Evolutionary conservation across 2,113 vertebrate genomes (phyloP).

Genomic region (Scomber colias): DNA sequence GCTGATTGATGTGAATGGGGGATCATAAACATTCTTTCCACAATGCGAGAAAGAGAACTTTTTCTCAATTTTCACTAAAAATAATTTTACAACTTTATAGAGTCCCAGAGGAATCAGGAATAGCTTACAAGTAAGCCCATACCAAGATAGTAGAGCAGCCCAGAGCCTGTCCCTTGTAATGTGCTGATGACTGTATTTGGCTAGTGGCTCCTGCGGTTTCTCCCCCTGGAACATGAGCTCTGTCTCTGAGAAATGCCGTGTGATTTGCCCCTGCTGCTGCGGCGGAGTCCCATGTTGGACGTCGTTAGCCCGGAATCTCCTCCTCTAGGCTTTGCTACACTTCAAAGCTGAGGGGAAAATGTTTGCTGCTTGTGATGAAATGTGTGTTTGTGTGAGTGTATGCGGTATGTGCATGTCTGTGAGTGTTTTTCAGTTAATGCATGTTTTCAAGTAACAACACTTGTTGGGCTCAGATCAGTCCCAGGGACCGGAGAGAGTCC

Average conservation of each 20-base stretch:
- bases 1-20: constrained; percentile 31
- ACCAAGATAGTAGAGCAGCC: constrained; percentile 36
- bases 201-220: constrained; percentile 72
- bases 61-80: constrained; percentile 2
- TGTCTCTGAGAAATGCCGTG: constrained; percentile 51
- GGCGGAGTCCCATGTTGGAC: constrained; percentile 62
- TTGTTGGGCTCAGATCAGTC: constrained; percentile 35
- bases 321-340: constrained; percentile 53
- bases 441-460: constrained; percentile 68
- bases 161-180: constrained; percentile 48
- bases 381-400: constrained; percentile 37
- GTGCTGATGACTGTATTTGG: constrained; percentile 75
- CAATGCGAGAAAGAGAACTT: constrained; percentile 19
- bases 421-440: constrained; percentile 31
- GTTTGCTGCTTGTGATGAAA: constrained; percentile 64
- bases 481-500: constrained; percentile 65
- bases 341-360: constrained; percentile 66
- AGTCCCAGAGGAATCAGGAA: constrained; percentile 31
- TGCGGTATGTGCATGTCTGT: constrained; percentile 37
- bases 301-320: constrained; percentile 66
- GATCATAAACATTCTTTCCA: constrained; percentile 12
- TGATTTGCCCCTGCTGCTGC: constrained; percentile 59
- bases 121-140: constrained; percentile 25
- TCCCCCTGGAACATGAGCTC: constrained; percentile 70
- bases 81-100: background rate